A percentile compares a stretch with the other conserved stretches of the same genome.
Evolutionary conservation across 1,140 invertebrate genomes (phyloP).

Genomic region (Halictus rubicundus): DNA sequence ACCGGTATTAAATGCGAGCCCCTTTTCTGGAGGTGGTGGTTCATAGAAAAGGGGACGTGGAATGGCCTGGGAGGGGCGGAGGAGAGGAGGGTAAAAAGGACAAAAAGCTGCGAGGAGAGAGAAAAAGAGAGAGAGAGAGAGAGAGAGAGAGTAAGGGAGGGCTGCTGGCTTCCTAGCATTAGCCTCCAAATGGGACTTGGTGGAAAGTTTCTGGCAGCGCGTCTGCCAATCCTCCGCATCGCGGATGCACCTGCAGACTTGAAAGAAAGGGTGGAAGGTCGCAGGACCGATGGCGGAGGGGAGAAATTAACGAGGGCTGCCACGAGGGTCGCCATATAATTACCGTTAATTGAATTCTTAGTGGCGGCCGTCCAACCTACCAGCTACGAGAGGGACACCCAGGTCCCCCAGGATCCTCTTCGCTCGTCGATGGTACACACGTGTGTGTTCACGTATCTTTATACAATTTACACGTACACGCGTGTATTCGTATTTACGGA

Average conservation of each 20-base stretch:
- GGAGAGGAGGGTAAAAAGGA: background rate
- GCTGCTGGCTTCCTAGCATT: constrained; percentile 46
- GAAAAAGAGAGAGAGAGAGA: background rate
- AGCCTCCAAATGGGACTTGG: constrained; percentile 74
- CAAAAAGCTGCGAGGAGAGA: background rate
- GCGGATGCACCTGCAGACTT: constrained; percentile 59
- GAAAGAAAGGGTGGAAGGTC: constrained; percentile 37
- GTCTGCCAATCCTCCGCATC: constrained; percentile 41
- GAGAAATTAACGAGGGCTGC: constrained; percentile 54
- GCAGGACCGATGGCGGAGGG: constrained; percentile 25
- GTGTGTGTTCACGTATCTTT: background rate
- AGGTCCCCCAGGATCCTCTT: constrained; percentile 22
- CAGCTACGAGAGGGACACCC: constrained; percentile 29
- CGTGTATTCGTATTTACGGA: background rate
- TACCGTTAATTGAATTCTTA: constrained; percentile 79
- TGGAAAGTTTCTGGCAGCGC: constrained; percentile 75
- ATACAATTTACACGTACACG: background rate
- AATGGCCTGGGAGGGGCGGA: background rate
- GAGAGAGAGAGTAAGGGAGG: background rate
- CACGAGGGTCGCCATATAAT: constrained; percentile 69
- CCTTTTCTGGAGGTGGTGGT: constrained; percentile 32
- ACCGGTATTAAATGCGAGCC: constrained; percentile 68
- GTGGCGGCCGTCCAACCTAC: constrained; percentile 70
- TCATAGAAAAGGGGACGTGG: constrained; percentile 4
- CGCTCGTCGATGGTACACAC: constrained; percentile 31